Evolutionary conservation across 2,888 invertebrate genomes (phyloP), one percentile per base, ranked within the genome.

Genomic region (Drosophila parthenogenetica): DNA sequence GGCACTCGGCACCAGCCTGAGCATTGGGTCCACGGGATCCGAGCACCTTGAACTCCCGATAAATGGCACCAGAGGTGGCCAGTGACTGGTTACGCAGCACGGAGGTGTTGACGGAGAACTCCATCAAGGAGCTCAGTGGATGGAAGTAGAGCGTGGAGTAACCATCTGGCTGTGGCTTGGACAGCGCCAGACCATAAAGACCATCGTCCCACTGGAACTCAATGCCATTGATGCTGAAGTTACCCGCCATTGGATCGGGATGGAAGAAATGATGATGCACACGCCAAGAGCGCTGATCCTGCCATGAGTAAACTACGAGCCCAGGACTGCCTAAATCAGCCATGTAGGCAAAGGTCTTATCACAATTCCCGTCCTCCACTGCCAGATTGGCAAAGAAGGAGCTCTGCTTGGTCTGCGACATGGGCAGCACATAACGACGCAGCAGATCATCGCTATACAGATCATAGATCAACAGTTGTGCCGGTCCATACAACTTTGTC

Each of bases 121-220:
- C 96, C 89, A 95, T 94, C 66, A 94, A 95, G 77, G 96, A 96
- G 2, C 95, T 94, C 90, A 97, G 93, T 0, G 97, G 95, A 87
- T 97, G 97, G 93, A 96, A 97, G 85, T 95, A 97, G 2, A 97
- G 90, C 0, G 95, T 95, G 64, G 96, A 94, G 90, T 92, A 95
- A 32, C 95, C 95, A 58, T 95, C 94, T 0, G 93, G 80, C 59
- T 94, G 94, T 0, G 95, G 94, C 5, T 94, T 94, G 0, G 95
- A 94, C 11, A 97, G 88, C 0, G 95, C 95, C 72, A 97, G 90
- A 0, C 96, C 96, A 74, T 96, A 96, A 1, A 97, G 90, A 0
- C 95, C 96, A 87, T 97, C 96, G 3, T 94, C 94, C 96, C 96
- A 96, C 72, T 94, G 94, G 87, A 96, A 96, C 66, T 94, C 93